Base-by-base conservation (phyloP, 2,113 vertebrate species). In the Aegotheles bennettii region DNA sequence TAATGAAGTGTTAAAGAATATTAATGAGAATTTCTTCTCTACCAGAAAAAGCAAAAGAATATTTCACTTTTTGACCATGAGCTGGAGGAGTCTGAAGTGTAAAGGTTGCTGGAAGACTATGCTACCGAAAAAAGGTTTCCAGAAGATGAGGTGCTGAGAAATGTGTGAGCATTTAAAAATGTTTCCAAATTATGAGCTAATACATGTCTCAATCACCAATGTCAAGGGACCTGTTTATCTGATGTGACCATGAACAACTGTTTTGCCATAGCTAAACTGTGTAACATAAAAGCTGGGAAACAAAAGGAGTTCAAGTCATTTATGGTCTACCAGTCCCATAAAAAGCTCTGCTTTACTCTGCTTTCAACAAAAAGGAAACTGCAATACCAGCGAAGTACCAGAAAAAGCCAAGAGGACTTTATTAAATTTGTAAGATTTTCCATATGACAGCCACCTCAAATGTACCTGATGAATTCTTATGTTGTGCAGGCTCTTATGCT, bases 1-100 rank as follows among this genome's bases (percentile, higher is more conserved):
- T 16, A 96, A 95, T 70, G 6, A 96, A 87, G 24, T 57, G 14
- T 59, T 73, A 51, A 84, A 73, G 29, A 96, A 94, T 25, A 82
- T 70, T 79, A 90, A 68, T 80, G 21, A 91, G 57, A 78, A 38
- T 10, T 36, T 43, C 43, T 87, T 91, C 23, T 80, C 26, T 75
- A n/a, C 3, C 28, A 83, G 35, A 38, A 89, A 77, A 63, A 81
- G 8, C 4, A 67, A 61, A 64, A 65, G 9, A 5, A 6, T 12
- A 36, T 84, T 87, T 75, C 68, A n/a, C 26, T 89, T 10, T 91
- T 87, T 94, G 60, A 60, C n/a, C 6, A 45, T 51, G 56, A 89
- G 15, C 25, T 84, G 38, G 11, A 85, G 31, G 79, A 53, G 38
- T 26, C 20, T 53, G 24, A 85, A 71, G 28, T 36, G 16, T 85